Conservation (phyloP, 2,113 vertebrate species). For the Potamarius usumacintae region DNA sequence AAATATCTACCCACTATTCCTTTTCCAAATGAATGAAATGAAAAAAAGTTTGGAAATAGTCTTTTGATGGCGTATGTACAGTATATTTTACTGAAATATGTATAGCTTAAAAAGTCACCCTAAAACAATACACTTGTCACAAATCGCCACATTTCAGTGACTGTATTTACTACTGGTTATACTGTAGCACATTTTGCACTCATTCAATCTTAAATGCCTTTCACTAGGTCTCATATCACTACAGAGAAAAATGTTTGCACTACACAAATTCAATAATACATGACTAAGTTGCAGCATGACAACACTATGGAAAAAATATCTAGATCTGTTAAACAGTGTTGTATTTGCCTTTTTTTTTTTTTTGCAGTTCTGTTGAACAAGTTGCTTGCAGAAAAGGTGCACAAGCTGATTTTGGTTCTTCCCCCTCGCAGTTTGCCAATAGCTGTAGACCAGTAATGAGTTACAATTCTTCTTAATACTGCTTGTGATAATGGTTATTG, state of each 20-base stretch:
- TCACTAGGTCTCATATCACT: slow-evolving; percentile 38
- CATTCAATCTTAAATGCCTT: slow-evolving; percentile 46
- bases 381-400: slow-evolving; percentile 23
- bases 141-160: slow-evolving; percentile 32
- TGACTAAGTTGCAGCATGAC: slow-evolving; percentile 49
- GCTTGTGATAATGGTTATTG: slow-evolving; percentile 15
- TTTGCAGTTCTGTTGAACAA: slow-evolving; percentile 34
- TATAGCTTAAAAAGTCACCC: slow-evolving; percentile 48
- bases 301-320: slow-evolving; percentile 18
- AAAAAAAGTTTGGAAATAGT: slow-evolving; percentile 2
- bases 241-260: slow-evolving; percentile 27
- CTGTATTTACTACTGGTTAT: slow-evolving; percentile 22
- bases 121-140: slow-evolving; percentile 40
- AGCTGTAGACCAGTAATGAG: slow-evolving; percentile 16
- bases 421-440: neutral
- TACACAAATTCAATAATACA: slow-evolving; percentile 45
- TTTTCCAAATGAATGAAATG: slow-evolving; percentile 7
- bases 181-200: slow-evolving; percentile 27
- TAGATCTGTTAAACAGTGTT: slow-evolving; percentile 35
- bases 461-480: neutral
- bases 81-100: slow-evolving; percentile 34
- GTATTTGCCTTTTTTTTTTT: slow-evolving; percentile 14
- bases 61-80: slow-evolving; percentile 42
- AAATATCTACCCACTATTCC: slow-evolving; percentile 13
- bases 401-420: slow-evolving; percentile 38